phyloP scores from a whole-genome alignment of 2,797 vertebrate species.

The Podarcis siculus region DNA sequence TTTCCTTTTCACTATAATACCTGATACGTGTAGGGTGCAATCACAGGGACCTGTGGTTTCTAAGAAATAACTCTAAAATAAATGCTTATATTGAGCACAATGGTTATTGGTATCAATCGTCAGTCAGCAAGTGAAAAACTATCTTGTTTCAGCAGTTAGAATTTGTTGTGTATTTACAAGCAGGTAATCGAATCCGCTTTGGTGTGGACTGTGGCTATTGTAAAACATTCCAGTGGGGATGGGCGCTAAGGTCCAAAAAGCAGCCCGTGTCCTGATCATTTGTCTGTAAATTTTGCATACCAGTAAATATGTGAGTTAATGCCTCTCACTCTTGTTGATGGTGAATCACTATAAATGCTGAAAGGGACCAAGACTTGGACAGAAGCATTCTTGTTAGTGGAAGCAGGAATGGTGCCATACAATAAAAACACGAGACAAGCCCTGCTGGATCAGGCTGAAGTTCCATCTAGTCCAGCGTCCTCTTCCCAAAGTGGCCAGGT shows the following conservation, averaged over 20 bases:
- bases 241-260: neutral
- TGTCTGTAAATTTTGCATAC: neutral
- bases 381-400: neutral
- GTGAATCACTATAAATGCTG: neutral
- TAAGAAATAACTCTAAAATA: conserved; percentile 16
- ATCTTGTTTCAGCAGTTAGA: neutral
- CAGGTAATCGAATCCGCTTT: neutral
- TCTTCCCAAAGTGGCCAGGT: too few relatives aligned
- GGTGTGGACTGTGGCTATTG: neutral
- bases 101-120: neutral
- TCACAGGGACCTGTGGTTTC: neutral
- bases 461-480: too few relatives aligned
- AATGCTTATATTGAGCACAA: conserved; percentile 20
- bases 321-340: neutral
- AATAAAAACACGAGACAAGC: too few relatives aligned
- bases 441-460: too few relatives aligned
- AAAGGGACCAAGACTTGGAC: neutral
- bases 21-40: conserved; percentile 9
- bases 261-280: neutral
- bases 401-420: too few relatives aligned
- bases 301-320: neutral
- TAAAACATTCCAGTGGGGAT: neutral
- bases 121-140: neutral
- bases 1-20: conserved; percentile 7
- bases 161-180: neutral